phyloP scores from a whole-genome alignment of 2,113 vertebrate genomes.

The Xerus inauris region DNA sequence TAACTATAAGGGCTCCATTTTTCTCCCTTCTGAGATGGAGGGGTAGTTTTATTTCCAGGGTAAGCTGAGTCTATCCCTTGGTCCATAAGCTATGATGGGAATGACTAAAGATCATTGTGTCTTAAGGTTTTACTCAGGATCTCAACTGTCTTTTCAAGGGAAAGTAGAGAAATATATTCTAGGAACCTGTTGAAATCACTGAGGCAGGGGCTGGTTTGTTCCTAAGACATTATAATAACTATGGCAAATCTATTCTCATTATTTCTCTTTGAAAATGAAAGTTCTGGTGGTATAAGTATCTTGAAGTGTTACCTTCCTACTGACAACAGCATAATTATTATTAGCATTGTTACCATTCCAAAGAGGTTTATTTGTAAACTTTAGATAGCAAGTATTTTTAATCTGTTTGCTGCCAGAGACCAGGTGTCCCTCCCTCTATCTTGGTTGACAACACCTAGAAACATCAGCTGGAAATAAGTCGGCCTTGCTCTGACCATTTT shows the following conservation, averaged over 20 bases:
- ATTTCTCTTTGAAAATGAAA: slow-evolving; percentile 60
- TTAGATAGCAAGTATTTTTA: slow-evolving; percentile 59
- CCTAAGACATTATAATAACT: slow-evolving; percentile 2
- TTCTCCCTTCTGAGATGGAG: not conserved
- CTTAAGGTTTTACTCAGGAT: not conserved
- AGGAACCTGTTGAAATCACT: not conserved
- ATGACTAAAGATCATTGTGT: not conserved
- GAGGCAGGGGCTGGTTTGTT: not conserved
- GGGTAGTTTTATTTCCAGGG: not conserved
- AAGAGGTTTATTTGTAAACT: slow-evolving; percentile 71
- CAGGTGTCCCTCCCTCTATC: slow-evolving; percentile 48
- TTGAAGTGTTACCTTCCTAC: slow-evolving; percentile 21
- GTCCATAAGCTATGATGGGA: not conserved
- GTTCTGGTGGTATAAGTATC: slow-evolving; percentile 49
- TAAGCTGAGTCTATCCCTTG: too few relatives aligned
- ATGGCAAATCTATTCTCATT: slow-evolving; percentile 28
- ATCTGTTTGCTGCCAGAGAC: slow-evolving; percentile 50
- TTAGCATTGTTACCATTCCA: slow-evolving; percentile 49
- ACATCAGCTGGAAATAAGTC: slow-evolving; percentile 6
- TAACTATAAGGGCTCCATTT: not conserved
- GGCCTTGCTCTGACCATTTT: not conserved
- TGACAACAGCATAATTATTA: slow-evolving; percentile 51
- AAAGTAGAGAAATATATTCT: not conserved
- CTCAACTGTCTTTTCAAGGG: not conserved
- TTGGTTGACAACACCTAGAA: not conserved